These are phyloP conservation scores for Timema cristinae DNA, from an alignment of 2,888 invertebrate genomes.

Conservation along the genomic window DNA sequence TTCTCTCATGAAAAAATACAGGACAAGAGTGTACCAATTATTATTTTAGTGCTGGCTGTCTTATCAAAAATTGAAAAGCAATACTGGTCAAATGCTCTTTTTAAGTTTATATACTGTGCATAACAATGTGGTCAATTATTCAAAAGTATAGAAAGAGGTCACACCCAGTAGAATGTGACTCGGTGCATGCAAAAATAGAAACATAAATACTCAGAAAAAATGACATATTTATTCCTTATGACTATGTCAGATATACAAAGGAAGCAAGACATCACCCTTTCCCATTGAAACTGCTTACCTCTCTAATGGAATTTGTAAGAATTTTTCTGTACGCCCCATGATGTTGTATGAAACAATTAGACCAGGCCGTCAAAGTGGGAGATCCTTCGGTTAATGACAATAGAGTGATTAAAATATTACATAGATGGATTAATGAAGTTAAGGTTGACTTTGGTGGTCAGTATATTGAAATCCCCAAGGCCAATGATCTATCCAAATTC, in stretches of 20 bases:
- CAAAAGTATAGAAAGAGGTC: background rate
- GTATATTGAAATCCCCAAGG: background rate
- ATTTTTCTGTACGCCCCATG: background rate
- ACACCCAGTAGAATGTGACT: background rate
- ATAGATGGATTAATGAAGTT: background rate
- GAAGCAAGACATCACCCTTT: background rate
- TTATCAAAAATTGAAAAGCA: background rate
- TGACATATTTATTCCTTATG: background rate
- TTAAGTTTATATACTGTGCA: constrained; percentile 2
- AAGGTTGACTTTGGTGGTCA: constrained; percentile 1
- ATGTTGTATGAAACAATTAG: background rate
- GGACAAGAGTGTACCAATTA: background rate
- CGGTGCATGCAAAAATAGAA: background rate
- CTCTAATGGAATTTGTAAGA: background rate
- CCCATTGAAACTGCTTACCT: background rate
- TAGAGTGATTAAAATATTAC: background rate
- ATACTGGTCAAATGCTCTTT: constrained; percentile 3
- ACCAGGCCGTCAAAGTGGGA: background rate
- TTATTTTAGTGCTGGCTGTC: background rate
- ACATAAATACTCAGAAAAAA: background rate
- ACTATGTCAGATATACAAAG: constrained; percentile 5
- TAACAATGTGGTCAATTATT: background rate
- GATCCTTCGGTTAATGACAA: background rate
- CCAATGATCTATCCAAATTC: background rate
- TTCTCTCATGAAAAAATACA: background rate